Percentiles rank a stretch among this genome's conserved stretches.
Conservation (phyloP, 2,797 vertebrate species). For the Lithobates pipiens region DNA sequence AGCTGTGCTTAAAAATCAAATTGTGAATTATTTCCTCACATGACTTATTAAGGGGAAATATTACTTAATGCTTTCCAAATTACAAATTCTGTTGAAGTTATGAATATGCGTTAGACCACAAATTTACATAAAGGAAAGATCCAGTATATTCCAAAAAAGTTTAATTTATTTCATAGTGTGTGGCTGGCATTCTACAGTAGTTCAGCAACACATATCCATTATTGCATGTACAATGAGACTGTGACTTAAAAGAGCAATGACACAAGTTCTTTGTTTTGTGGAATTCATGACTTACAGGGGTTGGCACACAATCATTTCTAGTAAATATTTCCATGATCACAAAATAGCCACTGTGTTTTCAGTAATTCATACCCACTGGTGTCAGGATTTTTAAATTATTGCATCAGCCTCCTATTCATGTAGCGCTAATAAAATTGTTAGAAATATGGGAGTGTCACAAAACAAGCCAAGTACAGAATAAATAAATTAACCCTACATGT, state of each 20-base stretch:
- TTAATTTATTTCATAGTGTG: constrained; percentile 6
- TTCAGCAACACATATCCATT: constrained; percentile 70
- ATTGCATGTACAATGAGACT: constrained; percentile 63
- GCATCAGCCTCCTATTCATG: constrained; percentile 31
- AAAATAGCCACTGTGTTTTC: constrained; percentile 72
- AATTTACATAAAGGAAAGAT: not conserved
- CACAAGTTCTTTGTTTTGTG: constrained; percentile 63
- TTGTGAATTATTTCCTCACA: not conserved
- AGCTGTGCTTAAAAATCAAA: not conserved
- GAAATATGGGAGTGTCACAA: not conserved
- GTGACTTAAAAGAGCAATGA: constrained; percentile 63
- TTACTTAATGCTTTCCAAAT: not conserved
- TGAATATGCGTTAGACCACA: not conserved
- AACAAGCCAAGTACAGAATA: not conserved
- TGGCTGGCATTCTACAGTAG: constrained; percentile 31
- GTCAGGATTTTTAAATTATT: constrained; percentile 29
- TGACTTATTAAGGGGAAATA: not conserved
- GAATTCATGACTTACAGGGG: constrained; percentile 69
- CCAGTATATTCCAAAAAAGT: not conserved
- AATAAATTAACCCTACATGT: no score
- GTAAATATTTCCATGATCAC: constrained; percentile 76
- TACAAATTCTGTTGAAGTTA: not conserved
- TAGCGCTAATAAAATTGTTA: not conserved
- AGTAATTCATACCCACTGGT: constrained; percentile 59
- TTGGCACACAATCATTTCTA: constrained; percentile 71